Base-by-base conservation (phyloP, 2,888 invertebrate species). In the Drosophila histrio region DNA sequence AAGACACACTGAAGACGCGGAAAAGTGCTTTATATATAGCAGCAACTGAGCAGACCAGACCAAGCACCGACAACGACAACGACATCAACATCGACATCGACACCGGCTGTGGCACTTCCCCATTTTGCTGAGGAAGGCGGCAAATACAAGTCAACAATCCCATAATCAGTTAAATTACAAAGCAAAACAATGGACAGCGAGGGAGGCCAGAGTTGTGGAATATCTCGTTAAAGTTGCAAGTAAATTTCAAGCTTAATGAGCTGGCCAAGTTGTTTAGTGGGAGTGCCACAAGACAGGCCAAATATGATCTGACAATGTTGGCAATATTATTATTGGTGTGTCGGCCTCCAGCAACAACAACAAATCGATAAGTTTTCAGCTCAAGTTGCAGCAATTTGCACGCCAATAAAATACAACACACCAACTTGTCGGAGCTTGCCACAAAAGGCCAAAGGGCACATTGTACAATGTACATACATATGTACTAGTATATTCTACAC, bases 161-260 rank as follows among this genome's bases (percentile, higher is more conserved):
- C 79, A 88, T 84, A 84, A 84, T 84, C 84, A 87, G 86, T 79
- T 82, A 68, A 85, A 82, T 79, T 87, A 72, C 88, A 72, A 75
- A 71, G 58, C 70, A 70, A 49, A 79, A 65, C 71, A 70, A 70
- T 61, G 60, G 7, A 21, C 28, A 41, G n/a, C 43, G 22, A 47
- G 49, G 3, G 43, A 11, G 7, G 43, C 7, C 21, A 8, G 7
- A 11, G 43, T 39, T 17, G 9, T n/a, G 22, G 34, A 58, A 32
- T 60, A 32, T 39, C 44, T 50, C 46, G 57, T 44, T 72, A 36
- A 44, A 50, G 52, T 79, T 41, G 41, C 39, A 53, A 73, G 79
- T 65, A 58, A 69, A 73, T 81, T 44, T 30, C n/a, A n/a, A n/a
- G 43, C 59, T 56, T 76, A 80, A 81, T 75, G 57, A 83, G 57